Evolutionary conservation across 1,140 invertebrate species (phyloP), one percentile per base, ranked within the genome.

Genomic region (Zaprionus ornatus): DNA sequence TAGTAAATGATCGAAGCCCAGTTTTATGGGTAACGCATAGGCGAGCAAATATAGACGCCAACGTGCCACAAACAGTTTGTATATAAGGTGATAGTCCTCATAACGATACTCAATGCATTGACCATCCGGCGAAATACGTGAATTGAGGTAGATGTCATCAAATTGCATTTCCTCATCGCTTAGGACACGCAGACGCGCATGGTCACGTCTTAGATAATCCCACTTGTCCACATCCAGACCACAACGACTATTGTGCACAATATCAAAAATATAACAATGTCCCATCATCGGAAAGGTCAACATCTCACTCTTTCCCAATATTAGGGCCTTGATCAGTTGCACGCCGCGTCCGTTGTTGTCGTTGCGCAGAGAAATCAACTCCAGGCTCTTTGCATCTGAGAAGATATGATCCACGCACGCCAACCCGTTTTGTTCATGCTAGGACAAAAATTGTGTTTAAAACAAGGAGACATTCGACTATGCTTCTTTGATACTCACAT

Each of bases 171-270:
- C 74, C 2, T 77, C 64, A 10, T 60, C 25, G 23, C 7, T 70
- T 0, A 90, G 64, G 4, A 77, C 1, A 19, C 86, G 45, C 3
- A 84, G n/a, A 21, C 77, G 76, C 45, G 87, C 78, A 42, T 83
- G 93, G 83, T 96, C 96, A 62, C 96, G 92, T 13, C 94, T 90
- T 52, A 96, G 93, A 78, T 96, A 96, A 82, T 96, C 96, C 94
- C 94, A 96, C 91, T 96, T 96, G 88, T 96, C 96, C 5, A 96
- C 96, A 93, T 96, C 96, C 29, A 96, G 93, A 17, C 94, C 94
- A 74, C 94, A 95, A 12, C 92, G 82, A 61, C 94, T 93, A 82
- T 96, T 96, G 25, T 94, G 93, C 1, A 96, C 94, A 74, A 96
- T 95, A 45, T 88, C 84, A 29, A 88, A 88, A 1, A 88, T 80